Evolutionary conservation across 2,113 vertebrate species (phyloP).

Genomic region (Eulemur rufifrons): DNA sequence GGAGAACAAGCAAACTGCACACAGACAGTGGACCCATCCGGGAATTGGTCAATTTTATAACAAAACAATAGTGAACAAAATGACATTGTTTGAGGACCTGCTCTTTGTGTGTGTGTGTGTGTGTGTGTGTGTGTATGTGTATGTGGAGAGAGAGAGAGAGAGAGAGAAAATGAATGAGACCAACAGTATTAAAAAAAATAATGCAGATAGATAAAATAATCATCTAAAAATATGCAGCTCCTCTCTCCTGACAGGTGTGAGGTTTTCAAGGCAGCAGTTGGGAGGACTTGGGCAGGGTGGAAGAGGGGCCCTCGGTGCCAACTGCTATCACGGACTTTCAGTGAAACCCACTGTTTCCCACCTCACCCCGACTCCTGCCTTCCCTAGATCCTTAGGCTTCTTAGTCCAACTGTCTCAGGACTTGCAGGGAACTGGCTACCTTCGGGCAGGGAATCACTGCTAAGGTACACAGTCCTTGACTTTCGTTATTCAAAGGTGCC

Average conservation of each 20-base stretch:
- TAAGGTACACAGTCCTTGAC: not conserved
- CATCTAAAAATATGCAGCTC: not conserved
- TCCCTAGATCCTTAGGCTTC: not conserved
- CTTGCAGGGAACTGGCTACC: not conserved
- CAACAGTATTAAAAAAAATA: not conserved
- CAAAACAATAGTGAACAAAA: not conserved
- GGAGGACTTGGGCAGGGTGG: not conserved
- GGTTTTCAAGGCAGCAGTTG: not conserved
- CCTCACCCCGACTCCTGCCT: not conserved
- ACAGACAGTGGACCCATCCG: not conserved
- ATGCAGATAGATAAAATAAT: not conserved
- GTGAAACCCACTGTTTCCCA: not conserved
- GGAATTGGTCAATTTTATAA: not conserved
- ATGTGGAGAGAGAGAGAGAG: accelerated
- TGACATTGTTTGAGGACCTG: not conserved
- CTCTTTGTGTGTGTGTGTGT: not conserved
- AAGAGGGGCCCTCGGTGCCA: too few species aligned
- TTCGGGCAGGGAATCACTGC: not conserved
- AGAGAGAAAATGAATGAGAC: not conserved
- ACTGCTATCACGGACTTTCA: not conserved
- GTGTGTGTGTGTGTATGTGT: not conserved
- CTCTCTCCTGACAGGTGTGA: not conserved
- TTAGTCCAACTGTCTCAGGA: not conserved
- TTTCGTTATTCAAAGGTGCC: not conserved
- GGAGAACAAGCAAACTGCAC: not conserved